phyloP scores from a whole-genome alignment of 2,888 invertebrate genomes.

The Drosophila anomalipes region DNA sequence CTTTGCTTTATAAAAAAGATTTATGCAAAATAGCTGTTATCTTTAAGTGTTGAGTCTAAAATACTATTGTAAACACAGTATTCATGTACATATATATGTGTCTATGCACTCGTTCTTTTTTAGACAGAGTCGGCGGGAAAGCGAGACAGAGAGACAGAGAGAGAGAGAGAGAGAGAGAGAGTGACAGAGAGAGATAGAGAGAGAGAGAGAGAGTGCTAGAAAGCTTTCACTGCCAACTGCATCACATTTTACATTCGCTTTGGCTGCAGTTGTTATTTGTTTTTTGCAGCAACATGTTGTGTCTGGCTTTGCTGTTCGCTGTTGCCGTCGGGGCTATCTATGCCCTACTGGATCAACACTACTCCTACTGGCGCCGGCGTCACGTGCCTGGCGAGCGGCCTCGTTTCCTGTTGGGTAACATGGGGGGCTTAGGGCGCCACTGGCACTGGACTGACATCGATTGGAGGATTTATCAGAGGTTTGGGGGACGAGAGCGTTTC shows the following conservation, averaged over 20 bases:
- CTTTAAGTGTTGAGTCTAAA: no score
- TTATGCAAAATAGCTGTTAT: no score
- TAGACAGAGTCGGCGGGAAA: not conserved
- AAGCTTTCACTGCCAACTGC: constrained; percentile 25
- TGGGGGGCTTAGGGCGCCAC: constrained; percentile 58
- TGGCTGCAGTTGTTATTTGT: constrained; percentile 35
- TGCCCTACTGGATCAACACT: constrained; percentile 44
- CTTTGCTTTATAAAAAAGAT: no score
- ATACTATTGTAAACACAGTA: no score
- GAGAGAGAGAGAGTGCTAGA: not conserved
- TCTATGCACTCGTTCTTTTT: not conserved
- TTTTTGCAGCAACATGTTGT: constrained; percentile 36
- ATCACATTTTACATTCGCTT: not conserved
- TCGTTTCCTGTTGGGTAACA: constrained; percentile 60
- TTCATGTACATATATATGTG: not conserved
- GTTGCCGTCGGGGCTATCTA: constrained; percentile 23
- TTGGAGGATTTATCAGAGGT: constrained; percentile 60
- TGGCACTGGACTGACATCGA: constrained; percentile 72
- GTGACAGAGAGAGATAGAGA: not conserved
- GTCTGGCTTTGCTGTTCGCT: constrained; percentile 33
- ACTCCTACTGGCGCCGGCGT: constrained; percentile 66
- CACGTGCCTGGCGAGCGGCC: constrained; percentile 68
- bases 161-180: not conserved
- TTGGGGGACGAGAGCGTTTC: constrained; percentile 58
- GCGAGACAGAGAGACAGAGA: not conserved